Percentiles rank a stretch among this genome's conserved stretches.
Conservation (phyloP, 2,797 vertebrate species). For the Enteromius viviparus region DNA sequence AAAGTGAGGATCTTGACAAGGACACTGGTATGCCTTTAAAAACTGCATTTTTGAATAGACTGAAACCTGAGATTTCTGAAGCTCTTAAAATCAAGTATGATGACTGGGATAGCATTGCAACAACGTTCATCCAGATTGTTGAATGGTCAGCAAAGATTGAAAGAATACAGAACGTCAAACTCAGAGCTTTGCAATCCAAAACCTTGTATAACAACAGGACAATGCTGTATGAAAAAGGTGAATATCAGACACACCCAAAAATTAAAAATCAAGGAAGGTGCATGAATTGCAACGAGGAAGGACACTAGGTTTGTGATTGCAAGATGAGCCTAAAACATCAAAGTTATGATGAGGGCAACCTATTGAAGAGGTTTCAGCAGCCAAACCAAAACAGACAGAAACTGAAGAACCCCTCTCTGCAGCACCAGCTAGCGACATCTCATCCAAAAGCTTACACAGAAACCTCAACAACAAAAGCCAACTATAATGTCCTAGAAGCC, state of each 20-base stretch:
- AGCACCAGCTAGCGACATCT: neutral
- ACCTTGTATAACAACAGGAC: too few relatives aligned
- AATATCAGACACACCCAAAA: neutral
- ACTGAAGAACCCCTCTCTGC: neutral
- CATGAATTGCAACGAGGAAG: neutral
- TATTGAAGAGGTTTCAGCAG: neutral
- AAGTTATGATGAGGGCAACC: neutral
- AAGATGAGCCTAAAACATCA: neutral
- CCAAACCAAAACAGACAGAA: neutral
- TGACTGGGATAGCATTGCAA: too few relatives aligned
- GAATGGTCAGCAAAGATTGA: too few relatives aligned
- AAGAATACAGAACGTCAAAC: too few relatives aligned
- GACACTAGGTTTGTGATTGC: neutral
- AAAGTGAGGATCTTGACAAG: too few relatives aligned
- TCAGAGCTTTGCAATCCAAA: too few relatives aligned
- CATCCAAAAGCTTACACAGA: neutral
- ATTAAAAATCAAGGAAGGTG: neutral
- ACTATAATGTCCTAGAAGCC: neutral
- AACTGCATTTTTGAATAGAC: too few relatives aligned
- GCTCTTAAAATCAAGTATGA: too few relatives aligned
- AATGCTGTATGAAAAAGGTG: neutral
- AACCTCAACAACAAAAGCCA: neutral
- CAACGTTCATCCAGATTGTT: too few relatives aligned
- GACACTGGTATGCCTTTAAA: too few relatives aligned
- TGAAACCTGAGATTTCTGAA: too few relatives aligned